Base-by-base conservation (phyloP, 1,140 invertebrate genomes). In the Drosophila melanica region DNA sequence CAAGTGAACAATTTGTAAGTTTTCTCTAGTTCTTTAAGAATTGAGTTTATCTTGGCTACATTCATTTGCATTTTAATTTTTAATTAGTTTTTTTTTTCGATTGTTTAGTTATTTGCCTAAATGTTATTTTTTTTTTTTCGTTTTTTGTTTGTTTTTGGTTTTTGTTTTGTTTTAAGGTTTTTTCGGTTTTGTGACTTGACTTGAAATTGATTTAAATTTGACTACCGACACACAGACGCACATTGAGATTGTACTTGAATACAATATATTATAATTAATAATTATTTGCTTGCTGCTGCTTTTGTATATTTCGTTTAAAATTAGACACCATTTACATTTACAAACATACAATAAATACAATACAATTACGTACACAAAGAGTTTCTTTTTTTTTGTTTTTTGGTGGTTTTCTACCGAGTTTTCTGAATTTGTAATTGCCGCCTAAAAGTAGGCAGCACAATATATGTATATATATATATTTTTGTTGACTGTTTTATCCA, bases 281-380 rank as follows among this genome's bases (percentile, higher is more conserved):
- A 67, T 66, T 66, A 53, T 33, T 53, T 33, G 9, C 14, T 42
- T 65, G 50, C 30, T 67, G 41, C 9, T 57, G 33, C 12, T 58
- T n/a, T 16, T 57, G 23, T 58, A 16, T 48, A 37, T 63, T 27
- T 47, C 37, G 51, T 85, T 75, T 74, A 75, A 53, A 80, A 75
- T 53, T 86, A 86, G 81, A 86, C 81, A 86, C 81, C 81, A 81
- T 86, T 86, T 75, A 86, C 81, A 81, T 62, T 59, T 57, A 72
- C 69, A 69, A 69, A 75, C 72, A 73, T 75, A 76, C 71, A 69
- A 57, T 74, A 41, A 50, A 53, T 75, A 79, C 63, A 78, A 42
- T 84, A 76, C 76, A 84, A 67, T 82, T 68, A 79, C 70, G 72
- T 57, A 80, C 82, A 86, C 78, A 76, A 68, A 63, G 48, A 73